Evolutionary conservation across 2,797 vertebrate genomes (phyloP), one percentile per base, ranked within the genome.

Genomic region (Coracias cyanogaster): DNA sequence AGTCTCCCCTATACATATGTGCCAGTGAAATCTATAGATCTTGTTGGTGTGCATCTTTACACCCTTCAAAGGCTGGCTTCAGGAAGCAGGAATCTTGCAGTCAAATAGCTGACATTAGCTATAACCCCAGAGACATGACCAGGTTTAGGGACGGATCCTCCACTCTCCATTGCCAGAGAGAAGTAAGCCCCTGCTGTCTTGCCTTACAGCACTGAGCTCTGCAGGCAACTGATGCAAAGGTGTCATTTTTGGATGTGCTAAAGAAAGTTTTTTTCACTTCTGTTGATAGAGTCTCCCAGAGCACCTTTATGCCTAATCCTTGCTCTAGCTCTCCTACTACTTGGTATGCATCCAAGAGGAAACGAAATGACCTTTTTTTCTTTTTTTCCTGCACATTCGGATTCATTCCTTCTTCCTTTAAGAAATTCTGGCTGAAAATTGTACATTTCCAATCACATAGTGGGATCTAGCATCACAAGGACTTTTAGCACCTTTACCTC

Each of bases 401-500:
- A 80, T 72, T 71, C 10, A 48, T 91, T 82, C 9, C 17, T 54
- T 71, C 21, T 16, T 83, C 7, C 37, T 69, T 90, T 86, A 77
- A 89, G 62, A 93, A 90, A 86, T 82, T 55, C 31, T 79, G 55
- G 2, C 45, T 61, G 45, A 85, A 89, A 93, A 80, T 46, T 29
- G 37, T 31, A 25, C 2, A 25, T 62, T 90, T 64, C 64, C 84
- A 61, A 73, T 18, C 6, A 60, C 0, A 0, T 35, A 64, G 7
- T 9, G 19, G 51, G 33, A 79, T 91, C 86, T 79, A 86, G 46
- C n/a, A 73, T 67, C 52, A 37, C 45, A 89, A 82, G n/a, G 83
- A 62, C 31, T 86, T 79, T 49, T 84, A 90, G 37, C 58, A 91
- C 55, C 37, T 91, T 91, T 94, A n/a, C 45, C 33, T 93, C 66